These are phyloP conservation scores for Recurvirostra avosetta DNA, from an alignment of 2,113 vertebrate species.

Conservation along the genomic window DNA sequence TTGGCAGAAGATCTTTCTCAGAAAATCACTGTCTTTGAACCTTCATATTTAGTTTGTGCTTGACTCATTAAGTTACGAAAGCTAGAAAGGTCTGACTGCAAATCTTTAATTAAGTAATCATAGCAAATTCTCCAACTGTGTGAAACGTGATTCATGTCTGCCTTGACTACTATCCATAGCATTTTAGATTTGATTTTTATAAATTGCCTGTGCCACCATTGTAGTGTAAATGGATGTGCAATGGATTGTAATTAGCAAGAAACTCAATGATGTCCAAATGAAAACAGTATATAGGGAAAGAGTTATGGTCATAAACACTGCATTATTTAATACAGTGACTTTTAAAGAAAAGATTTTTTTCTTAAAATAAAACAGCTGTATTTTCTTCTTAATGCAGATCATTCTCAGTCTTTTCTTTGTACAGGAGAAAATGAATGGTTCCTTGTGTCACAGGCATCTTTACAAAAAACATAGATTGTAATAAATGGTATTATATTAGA, in stretches of 20 bases:
- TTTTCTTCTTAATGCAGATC: neutral
- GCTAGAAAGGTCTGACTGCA: neutral
- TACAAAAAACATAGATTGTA: neutral
- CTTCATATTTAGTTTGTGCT: conserved; percentile 12
- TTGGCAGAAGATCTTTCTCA: neutral
- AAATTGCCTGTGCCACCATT: neutral
- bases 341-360: neutral
- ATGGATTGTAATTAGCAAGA: neutral
- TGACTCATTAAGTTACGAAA: neutral
- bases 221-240: neutral
- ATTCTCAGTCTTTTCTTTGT: neutral
- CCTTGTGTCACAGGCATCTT: neutral
- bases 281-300: neutral
- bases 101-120: conserved; percentile 40
- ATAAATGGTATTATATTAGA: neutral
- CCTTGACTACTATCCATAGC: neutral
- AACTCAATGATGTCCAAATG: neutral
- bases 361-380: neutral
- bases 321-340: neutral
- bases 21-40: conserved; percentile 12
- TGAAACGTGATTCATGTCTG: neutral
- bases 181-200: conserved; percentile 28
- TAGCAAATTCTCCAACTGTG: neutral
- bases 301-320: neutral
- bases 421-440: neutral